Conservation (phyloP, 2,797 vertebrate species). For the Brachyalestes nurse region DNA sequence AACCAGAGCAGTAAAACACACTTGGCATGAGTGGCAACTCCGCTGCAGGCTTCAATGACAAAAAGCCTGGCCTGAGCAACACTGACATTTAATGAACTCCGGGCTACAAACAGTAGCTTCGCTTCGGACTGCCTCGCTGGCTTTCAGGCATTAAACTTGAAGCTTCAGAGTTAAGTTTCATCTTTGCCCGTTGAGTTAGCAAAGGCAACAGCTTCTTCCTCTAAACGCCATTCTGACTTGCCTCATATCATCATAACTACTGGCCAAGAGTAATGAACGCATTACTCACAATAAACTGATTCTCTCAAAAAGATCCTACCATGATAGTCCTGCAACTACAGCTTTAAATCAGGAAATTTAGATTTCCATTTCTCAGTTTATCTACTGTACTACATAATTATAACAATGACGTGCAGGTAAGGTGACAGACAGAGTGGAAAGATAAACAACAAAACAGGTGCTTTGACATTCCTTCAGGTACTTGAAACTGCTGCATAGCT, state of each 20-base stretch:
- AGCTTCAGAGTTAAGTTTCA: conserved; percentile 6
- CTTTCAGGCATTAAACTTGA: background rate
- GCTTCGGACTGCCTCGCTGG: conserved; percentile 2
- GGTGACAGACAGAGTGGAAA: too few relatives aligned
- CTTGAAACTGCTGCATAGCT: too few relatives aligned
- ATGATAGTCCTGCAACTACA: too few relatives aligned
- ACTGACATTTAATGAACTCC: conserved; percentile 30
- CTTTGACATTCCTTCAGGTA: too few relatives aligned
- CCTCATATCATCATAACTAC: background rate
- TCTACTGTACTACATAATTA: too few relatives aligned
- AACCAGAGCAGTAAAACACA: conserved; percentile 41
- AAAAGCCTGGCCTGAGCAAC: conserved; percentile 27
- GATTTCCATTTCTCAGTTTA: too few relatives aligned
- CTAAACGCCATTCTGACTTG: background rate
- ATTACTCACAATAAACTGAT: too few relatives aligned
- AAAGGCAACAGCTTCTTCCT: background rate
- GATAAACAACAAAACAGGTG: too few relatives aligned
- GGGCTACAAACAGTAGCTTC: conserved; percentile 11
- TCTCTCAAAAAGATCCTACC: too few relatives aligned
- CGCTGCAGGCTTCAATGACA: conserved; percentile 31
- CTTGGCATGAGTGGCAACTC: conserved; percentile 6
- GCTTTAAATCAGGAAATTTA: too few relatives aligned
- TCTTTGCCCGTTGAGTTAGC: background rate
- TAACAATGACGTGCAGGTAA: too few relatives aligned
- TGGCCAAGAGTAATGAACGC: background rate